Evolutionary conservation across 2,797 vertebrate species (phyloP).

Genomic region (Enteromius fasciolatus): DNA sequence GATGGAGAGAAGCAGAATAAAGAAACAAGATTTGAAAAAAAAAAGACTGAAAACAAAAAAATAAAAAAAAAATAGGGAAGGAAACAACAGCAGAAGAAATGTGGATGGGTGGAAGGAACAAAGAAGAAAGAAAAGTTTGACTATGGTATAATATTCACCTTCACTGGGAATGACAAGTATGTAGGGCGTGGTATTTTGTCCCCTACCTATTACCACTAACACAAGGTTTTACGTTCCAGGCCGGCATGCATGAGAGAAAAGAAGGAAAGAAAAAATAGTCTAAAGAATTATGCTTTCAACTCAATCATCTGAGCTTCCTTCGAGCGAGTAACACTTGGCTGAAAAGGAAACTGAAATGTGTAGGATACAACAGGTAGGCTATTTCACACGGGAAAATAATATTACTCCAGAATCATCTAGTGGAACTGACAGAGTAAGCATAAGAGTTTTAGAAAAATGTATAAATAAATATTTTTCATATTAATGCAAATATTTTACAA

Average conservation of each 20-base stretch:
- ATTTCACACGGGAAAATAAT: slow-evolving; percentile 4
- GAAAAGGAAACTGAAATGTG: slow-evolving; percentile 45
- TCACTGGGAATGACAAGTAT: slow-evolving; percentile 94
- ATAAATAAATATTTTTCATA: slow-evolving; percentile 7
- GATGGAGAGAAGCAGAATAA: slow-evolving; percentile 61
- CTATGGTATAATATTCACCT: slow-evolving; percentile 92
- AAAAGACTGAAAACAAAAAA: slow-evolving; percentile 24
- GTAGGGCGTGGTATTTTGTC: slow-evolving; percentile 92
- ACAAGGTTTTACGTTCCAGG: slow-evolving; percentile 90
- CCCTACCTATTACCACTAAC: slow-evolving; percentile 97
- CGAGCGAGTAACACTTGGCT: slow-evolving; percentile 38
- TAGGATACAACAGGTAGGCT: slow-evolving; percentile 32
- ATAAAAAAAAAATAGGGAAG: slow-evolving; percentile 44
- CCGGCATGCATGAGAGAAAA: slow-evolving; percentile 88
- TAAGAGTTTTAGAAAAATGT: slow-evolving; percentile 19
- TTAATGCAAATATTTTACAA: neutral
- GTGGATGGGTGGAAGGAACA: slow-evolving; percentile 51
- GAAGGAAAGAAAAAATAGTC: slow-evolving; percentile 78
- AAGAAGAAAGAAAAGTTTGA: slow-evolving; percentile 73
- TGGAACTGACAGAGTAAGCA: slow-evolving; percentile 20
- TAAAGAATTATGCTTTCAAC: slow-evolving; percentile 85
- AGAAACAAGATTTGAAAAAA: slow-evolving; percentile 44
- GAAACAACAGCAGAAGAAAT: slow-evolving; percentile 48
- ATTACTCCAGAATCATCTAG: slow-evolving; percentile 30
- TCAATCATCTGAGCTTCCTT: slow-evolving; percentile 65